Conservation (phyloP, 2,888 invertebrate species). For the Ophioninae sp. region DNA sequence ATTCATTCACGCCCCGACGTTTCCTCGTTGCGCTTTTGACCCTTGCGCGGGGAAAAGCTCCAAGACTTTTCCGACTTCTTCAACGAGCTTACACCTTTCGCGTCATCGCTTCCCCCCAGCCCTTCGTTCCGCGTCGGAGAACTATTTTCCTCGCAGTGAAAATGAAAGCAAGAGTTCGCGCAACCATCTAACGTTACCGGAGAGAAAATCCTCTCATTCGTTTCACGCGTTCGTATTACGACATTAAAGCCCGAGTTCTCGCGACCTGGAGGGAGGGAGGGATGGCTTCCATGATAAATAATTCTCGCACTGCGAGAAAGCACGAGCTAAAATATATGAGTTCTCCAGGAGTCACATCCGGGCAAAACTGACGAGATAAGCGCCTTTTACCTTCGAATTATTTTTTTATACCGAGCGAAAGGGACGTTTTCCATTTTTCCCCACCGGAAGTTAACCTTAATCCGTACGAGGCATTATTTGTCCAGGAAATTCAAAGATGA, state of each 20-base stretch:
- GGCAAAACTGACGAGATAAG: constrained; percentile 5
- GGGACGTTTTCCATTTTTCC: background rate
- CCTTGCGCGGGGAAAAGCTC: constrained; percentile 13
- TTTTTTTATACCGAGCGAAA: background rate
- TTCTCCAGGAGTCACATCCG: background rate
- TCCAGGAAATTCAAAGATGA: background rate
- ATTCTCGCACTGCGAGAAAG: constrained; percentile 20
- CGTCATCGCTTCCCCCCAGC: constrained; percentile 17
- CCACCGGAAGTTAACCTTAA: background rate
- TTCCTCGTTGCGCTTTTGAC: constrained; percentile 38
- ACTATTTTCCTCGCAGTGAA: constrained; percentile 38
- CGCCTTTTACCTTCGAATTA: constrained; percentile 2
- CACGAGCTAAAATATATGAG: constrained; percentile 27
- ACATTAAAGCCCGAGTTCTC: constrained; percentile 36
- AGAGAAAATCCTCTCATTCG: constrained; percentile 48
- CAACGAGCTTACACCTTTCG: constrained; percentile 30
- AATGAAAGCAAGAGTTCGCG: constrained; percentile 36
- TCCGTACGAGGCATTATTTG: background rate
- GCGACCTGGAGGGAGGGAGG: background rate
- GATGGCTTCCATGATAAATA: constrained; percentile 53
- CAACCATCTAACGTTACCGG: constrained; percentile 41
- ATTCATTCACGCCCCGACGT: constrained; percentile 26
- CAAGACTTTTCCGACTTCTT: constrained; percentile 41
- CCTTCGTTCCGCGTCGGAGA: constrained; percentile 21
- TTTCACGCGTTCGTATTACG: constrained; percentile 44